Conservation (phyloP, 1,140 invertebrate genomes). For the Lucilia sericata region DNA sequence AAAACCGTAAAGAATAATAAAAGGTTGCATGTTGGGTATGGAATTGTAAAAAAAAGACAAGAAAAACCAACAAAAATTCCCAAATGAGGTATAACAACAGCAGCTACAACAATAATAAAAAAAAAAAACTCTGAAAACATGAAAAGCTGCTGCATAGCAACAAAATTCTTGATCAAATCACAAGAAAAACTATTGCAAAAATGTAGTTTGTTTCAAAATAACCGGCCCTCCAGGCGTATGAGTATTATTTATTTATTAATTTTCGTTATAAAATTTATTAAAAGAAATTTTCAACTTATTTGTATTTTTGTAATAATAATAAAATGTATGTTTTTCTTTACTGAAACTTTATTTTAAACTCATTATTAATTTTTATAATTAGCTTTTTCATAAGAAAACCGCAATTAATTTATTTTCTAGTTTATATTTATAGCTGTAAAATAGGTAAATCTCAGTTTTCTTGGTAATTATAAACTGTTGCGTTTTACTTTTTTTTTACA, state of each 20-base stretch:
- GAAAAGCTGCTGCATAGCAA: conserved; percentile 3
- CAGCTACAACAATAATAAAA: neutral
- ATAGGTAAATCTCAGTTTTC: too few species aligned
- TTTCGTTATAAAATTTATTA: too few species aligned
- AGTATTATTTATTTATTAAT: neutral
- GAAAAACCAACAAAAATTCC: conserved; percentile 3
- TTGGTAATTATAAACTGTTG: too few species aligned
- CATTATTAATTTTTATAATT: too few species aligned
- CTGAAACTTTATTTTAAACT: too few species aligned
- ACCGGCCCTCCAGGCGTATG: neutral
- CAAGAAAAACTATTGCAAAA: neutral
- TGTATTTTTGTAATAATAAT: too few species aligned
- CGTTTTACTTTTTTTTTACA: too few species aligned
- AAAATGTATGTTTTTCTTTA: too few species aligned
- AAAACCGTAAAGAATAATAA: conserved; percentile 22
- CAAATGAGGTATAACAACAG: conserved; percentile 20
- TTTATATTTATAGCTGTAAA: too few species aligned
- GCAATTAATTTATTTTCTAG: too few species aligned
- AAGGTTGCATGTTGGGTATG: conserved; percentile 20
- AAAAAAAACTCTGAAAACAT: neutral
- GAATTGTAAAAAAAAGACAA: neutral
- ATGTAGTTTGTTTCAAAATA: neutral
- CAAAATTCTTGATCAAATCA: neutral
- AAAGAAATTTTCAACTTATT: too few species aligned
- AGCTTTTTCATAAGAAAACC: too few species aligned